Percentiles rank a stretch among this genome's conserved stretches.
Evolutionary conservation across 2,888 invertebrate species (phyloP).

Genomic region (Cyrtodaria siliqua): DNA sequence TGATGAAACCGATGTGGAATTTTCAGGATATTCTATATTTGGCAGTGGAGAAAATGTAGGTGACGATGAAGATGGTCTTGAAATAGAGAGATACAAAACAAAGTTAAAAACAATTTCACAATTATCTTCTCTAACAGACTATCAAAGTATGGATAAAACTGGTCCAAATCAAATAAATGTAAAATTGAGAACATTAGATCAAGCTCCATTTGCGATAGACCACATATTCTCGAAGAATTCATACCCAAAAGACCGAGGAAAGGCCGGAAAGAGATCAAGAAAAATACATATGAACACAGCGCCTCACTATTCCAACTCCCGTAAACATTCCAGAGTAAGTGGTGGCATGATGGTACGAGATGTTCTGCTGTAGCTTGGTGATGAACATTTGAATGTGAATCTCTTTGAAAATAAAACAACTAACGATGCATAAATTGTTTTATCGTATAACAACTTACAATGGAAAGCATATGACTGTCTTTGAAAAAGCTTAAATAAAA

Average conservation of each 20-base stretch:
- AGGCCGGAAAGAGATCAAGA: not conserved
- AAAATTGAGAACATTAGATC: too few species aligned
- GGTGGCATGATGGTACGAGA: too few species aligned
- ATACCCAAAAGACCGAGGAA: constrained; percentile 58
- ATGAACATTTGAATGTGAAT: too few species aligned
- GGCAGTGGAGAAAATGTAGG: constrained; percentile 16
- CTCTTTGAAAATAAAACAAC: too few species aligned
- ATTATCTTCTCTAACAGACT: not conserved
- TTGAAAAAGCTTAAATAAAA: too few species aligned
- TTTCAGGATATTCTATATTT: constrained; percentile 50
- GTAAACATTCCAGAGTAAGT: constrained; percentile 53
- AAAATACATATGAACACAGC: not conserved
- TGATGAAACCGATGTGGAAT: constrained; percentile 47
- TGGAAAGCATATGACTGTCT: too few species aligned
- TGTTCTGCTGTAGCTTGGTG: too few species aligned
- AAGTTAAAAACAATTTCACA: constrained; percentile 10
- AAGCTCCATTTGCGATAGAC: too few species aligned
- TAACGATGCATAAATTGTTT: too few species aligned
- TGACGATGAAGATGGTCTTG: not conserved
- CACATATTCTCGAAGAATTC: too few species aligned
- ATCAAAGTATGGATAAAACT: not conserved
- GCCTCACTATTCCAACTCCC: constrained; percentile 10
- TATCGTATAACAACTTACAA: too few species aligned
- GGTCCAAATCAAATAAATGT: too few species aligned
- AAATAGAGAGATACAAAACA: not conserved